Evolutionary conservation across 2,113 vertebrate genomes (phyloP).

Genomic region (Halichoeres trimaculatus): DNA sequence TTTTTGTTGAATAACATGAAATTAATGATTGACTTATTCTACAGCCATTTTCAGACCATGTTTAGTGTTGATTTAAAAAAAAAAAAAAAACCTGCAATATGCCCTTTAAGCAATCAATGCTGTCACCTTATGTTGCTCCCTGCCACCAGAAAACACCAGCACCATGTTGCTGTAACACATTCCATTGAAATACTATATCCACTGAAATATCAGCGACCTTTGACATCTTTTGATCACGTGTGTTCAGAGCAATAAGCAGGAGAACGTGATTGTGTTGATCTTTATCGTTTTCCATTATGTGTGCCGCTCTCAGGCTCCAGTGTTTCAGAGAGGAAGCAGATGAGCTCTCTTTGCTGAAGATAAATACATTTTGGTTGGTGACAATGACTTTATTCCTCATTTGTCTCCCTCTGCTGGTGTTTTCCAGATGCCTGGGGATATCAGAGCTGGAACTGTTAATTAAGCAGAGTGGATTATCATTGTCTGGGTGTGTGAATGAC

Average conservation of each 20-base stretch:
- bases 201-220: background rate
- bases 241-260: constrained; percentile 22
- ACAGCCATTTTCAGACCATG: no score
- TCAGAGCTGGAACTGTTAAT: constrained; percentile 34
- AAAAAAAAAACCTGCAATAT: no score
- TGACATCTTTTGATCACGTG: constrained; percentile 7
- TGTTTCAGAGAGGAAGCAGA: constrained; percentile 31
- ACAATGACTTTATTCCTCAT: background rate
- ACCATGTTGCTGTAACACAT: no score
- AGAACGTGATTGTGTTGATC: background rate
- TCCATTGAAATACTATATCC: no score
- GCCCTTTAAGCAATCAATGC: no score
- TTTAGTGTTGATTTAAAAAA: no score
- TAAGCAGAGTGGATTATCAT: constrained; percentile 11
- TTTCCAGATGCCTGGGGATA: constrained; percentile 31
- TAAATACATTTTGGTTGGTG: background rate
- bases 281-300: constrained; percentile 20
- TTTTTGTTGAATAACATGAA: no score
- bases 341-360: constrained; percentile 27
- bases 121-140: background rate
- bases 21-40: no score
- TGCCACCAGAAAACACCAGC: no score
- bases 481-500: constrained; percentile 40
- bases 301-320: constrained; percentile 8
- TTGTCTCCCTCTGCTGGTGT: constrained; percentile 17